phyloP scores from a whole-genome alignment of 2,888 invertebrate species.

The Megamerina dolium region DNA sequence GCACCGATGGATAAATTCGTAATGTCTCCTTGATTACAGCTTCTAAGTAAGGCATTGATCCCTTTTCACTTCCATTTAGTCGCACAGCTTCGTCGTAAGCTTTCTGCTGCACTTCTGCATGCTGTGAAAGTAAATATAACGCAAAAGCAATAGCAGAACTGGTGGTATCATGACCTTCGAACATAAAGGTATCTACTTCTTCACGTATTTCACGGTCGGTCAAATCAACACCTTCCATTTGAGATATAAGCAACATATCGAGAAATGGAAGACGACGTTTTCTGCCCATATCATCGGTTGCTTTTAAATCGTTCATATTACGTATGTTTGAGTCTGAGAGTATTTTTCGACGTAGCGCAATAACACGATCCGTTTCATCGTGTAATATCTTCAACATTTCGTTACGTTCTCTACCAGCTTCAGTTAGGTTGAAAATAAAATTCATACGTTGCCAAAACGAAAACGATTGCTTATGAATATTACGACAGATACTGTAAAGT shows the following conservation, averaged over 20 bases:
- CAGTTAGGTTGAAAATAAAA: conserved; percentile 28
- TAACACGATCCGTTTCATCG: conserved; percentile 41
- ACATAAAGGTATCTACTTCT: conserved; percentile 57
- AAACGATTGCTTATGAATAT: conserved; percentile 39
- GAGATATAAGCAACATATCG: conserved; percentile 51
- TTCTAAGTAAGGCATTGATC: conserved; percentile 53
- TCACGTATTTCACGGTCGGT: conserved; percentile 52
- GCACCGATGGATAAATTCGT: conserved; percentile 54
- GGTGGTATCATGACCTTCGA: conserved; percentile 56
- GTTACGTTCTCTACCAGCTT: conserved; percentile 26
- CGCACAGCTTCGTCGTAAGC: conserved; percentile 47
- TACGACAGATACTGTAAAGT: conserved; percentile 35
- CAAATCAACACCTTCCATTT: conserved; percentile 46
- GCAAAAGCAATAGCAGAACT: conserved; percentile 53
- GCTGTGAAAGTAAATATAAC: conserved; percentile 51
- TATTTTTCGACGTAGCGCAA: conserved; percentile 33
- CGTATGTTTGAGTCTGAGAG: conserved; percentile 28
- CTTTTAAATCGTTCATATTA: conserved; percentile 23
- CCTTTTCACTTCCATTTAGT: conserved; percentile 43
- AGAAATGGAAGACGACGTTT: conserved; percentile 50
- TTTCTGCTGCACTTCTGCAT: conserved; percentile 50
- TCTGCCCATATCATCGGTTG: conserved; percentile 30
- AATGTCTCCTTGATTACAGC: conserved; percentile 56
- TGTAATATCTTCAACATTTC: conserved; percentile 35
- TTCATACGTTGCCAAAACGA: conserved; percentile 41